Evolutionary conservation across 2,113 vertebrate species (phyloP).

Genomic region (Caranx ignobilis): DNA sequence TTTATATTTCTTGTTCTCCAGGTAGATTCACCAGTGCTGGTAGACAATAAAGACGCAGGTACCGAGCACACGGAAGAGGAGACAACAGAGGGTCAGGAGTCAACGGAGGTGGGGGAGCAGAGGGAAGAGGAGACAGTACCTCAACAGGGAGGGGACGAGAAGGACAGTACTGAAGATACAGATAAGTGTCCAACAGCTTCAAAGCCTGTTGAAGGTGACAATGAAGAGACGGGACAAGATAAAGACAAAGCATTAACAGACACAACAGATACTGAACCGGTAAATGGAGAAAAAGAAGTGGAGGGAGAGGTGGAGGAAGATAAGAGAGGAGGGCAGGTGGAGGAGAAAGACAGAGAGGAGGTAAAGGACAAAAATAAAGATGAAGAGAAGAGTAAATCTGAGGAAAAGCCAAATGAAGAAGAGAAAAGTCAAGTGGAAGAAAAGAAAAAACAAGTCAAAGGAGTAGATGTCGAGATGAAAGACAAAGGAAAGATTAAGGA

Average conservation of each 20-base stretch:
- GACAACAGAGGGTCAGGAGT: slow-evolving; percentile 34
- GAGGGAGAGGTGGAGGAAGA: slow-evolving; percentile 15
- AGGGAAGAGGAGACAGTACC: slow-evolving; percentile 6
- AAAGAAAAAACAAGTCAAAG: slow-evolving; percentile 55
- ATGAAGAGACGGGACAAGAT: slow-evolving; percentile 41
- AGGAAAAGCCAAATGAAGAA: slow-evolving; percentile 13
- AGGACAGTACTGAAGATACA: slow-evolving; percentile 26
- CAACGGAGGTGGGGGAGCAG: slow-evolving; percentile 29
- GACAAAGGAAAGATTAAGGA: slow-evolving; percentile 71
- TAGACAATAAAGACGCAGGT: slow-evolving; percentile 25
- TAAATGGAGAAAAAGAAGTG: slow-evolving; percentile 18
- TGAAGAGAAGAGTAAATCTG: slow-evolving; percentile 32
- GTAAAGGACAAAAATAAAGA: slow-evolving; percentile 26
- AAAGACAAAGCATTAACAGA: slow-evolving; percentile 26
- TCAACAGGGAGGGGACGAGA: slow-evolving; percentile 22
- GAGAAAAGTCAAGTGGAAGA: slow-evolving; percentile 41
- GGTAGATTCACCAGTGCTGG: slow-evolving; percentile 30
- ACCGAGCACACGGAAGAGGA: slow-evolving; percentile 7
- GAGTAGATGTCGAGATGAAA: slow-evolving; percentile 44
- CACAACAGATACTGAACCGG: slow-evolving; percentile 9
- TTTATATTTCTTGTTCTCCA: slow-evolving; percentile 35
- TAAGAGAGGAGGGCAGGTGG: background rate
- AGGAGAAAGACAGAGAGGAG: slow-evolving; percentile 40
- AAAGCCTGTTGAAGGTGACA: slow-evolving; percentile 23
- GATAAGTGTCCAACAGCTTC: slow-evolving; percentile 12